Evolutionary conservation across 2,797 vertebrate species (phyloP).

Genomic region (Sebastes hopkinsi): DNA sequence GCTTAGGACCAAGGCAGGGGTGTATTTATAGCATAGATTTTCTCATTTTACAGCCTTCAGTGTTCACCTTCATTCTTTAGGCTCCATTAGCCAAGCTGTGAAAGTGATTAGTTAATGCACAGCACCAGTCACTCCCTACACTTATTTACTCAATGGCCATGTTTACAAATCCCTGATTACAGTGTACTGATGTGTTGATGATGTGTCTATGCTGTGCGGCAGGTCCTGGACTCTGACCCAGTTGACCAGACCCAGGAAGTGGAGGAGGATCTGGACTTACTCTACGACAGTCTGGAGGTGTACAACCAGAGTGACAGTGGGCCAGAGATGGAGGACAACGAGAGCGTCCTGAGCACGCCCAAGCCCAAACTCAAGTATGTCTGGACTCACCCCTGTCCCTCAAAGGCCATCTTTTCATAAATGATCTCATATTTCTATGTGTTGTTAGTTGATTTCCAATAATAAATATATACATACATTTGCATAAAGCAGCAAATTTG

Average conservation of each 20-base stretch:
- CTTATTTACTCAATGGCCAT: slow-evolving; percentile 33
- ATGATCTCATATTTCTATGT: neutral
- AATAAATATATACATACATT: no score
- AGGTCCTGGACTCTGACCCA: slow-evolving; percentile 87
- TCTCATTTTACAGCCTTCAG: slow-evolving; percentile 18
- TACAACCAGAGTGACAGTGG: slow-evolving; percentile 88
- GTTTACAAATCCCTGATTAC: slow-evolving; percentile 36
- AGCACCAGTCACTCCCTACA: slow-evolving; percentile 18
- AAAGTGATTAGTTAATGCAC: slow-evolving; percentile 47
- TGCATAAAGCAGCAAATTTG: no score
- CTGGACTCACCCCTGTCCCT: neutral
- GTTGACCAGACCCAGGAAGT: slow-evolving; percentile 87
- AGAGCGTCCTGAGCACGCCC: slow-evolving; percentile 85
- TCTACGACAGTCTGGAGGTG: slow-evolving; percentile 85
- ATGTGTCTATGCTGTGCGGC: slow-evolving; percentile 18
- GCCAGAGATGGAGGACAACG: slow-evolving; percentile 87
- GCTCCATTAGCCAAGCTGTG: slow-evolving; percentile 43
- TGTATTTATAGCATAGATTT: slow-evolving; percentile 52
- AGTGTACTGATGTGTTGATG: slow-evolving; percentile 15
- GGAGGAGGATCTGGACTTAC: slow-evolving; percentile 86
- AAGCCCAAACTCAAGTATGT: slow-evolving; percentile 86
- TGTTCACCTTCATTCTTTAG: slow-evolving; percentile 31
- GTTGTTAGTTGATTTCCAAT: no score
- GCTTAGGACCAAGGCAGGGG: slow-evolving; percentile 30
- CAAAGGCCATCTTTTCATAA: neutral